Conservation (phyloP, 1,140 invertebrate genomes). For the Oreohelix idahoensis region DNA sequence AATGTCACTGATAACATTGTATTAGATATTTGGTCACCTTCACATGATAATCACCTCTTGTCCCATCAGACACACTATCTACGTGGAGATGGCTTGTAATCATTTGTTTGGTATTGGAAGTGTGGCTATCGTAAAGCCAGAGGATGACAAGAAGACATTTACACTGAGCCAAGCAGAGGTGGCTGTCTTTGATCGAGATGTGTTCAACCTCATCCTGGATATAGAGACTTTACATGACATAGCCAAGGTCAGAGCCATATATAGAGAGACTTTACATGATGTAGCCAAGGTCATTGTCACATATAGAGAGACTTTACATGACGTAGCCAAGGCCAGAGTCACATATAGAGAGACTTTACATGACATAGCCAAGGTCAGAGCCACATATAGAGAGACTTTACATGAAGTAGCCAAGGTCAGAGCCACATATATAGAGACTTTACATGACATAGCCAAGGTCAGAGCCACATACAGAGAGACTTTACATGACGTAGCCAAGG, state of each 20-base stretch:
- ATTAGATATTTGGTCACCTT: too few species aligned
- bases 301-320: too few species aligned
- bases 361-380: neutral
- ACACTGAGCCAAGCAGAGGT: slow-evolving; percentile 72
- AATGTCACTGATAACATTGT: too few species aligned
- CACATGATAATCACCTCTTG: neutral
- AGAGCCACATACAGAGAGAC: too few species aligned
- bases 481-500: neutral
- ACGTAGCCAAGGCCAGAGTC: neutral
- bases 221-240: slow-evolving; percentile 74
- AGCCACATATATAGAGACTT: too few species aligned
- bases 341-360: too few species aligned
- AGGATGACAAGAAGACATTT: slow-evolving; percentile 70
- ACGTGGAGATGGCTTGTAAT: slow-evolving; percentile 76
- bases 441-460: neutral
- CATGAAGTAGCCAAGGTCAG: too few species aligned
- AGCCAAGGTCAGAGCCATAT: slow-evolving; percentile 59
- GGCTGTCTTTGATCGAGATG: slow-evolving; percentile 72
- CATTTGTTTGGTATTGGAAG: slow-evolving; percentile 74
- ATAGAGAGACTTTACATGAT: too few species aligned
- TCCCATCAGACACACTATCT: slow-evolving; percentile 62
- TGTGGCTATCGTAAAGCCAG: slow-evolving; percentile 71
- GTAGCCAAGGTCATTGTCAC: too few species aligned
- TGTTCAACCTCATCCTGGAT: slow-evolving; percentile 73
- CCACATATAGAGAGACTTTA: too few species aligned